A percentile compares a stretch with the other conserved stretches of the same genome.
Evolutionary conservation across 2,113 vertebrate genomes (phyloP).

Genomic region (Leucosticte australis): DNA sequence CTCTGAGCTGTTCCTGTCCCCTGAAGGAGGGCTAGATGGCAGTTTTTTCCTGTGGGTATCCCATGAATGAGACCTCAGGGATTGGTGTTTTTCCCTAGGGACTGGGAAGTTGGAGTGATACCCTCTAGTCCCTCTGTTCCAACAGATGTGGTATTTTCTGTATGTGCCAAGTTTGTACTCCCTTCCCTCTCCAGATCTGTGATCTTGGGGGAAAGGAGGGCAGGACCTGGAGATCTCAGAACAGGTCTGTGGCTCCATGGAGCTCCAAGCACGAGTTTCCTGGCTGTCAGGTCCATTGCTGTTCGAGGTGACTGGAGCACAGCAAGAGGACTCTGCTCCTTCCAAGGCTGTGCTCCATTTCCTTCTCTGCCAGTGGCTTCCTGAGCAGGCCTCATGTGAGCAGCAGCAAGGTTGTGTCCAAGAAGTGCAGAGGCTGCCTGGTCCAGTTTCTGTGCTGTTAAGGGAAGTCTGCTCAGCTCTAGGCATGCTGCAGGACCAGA

Average conservation of each 20-base stretch:
- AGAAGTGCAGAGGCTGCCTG: background rate
- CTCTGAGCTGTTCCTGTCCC: background rate
- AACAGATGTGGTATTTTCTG: background rate
- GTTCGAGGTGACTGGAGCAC: background rate
- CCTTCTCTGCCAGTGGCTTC: background rate
- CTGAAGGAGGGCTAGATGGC: background rate
- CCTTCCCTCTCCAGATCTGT: background rate
- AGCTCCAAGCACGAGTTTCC: background rate
- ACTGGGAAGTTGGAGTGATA: background rate
- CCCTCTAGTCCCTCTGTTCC: background rate
- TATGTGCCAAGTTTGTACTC: background rate
- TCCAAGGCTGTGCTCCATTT: background rate
- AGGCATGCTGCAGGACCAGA: background rate
- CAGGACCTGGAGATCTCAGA: background rate
- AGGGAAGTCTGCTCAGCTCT: background rate
- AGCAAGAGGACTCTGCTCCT: background rate
- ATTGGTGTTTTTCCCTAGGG: background rate
- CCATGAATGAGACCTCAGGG: background rate
- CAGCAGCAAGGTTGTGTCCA: background rate
- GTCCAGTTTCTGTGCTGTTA: background rate
- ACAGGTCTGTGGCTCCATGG: background rate
- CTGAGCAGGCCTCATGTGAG: background rate
- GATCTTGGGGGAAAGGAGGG: background rate
- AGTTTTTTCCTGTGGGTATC: background rate
- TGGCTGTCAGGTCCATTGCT: background rate